phyloP scores from a whole-genome alignment of 2,888 invertebrate genomes.

The Camponotus fellah region DNA sequence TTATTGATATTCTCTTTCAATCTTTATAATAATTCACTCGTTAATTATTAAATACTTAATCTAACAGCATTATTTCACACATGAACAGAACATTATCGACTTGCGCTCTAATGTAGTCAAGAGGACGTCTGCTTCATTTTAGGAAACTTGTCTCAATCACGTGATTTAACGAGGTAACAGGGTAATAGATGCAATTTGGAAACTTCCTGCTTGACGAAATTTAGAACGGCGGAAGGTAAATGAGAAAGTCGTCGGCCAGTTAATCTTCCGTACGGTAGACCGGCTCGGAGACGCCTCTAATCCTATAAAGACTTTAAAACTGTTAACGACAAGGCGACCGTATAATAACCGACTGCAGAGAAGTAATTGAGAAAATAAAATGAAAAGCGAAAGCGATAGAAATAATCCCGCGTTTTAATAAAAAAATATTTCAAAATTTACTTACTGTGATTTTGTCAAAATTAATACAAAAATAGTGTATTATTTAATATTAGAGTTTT shows the following conservation, averaged over 20 bases:
- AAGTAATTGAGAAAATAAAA: conserved; percentile 34
- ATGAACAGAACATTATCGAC: background rate
- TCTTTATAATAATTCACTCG: background rate
- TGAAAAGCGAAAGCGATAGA: background rate
- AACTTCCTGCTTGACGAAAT: conserved; percentile 53
- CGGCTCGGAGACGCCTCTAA: conserved; percentile 54
- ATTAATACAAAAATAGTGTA: background rate
- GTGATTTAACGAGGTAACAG: conserved; percentile 34
- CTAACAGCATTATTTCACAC: background rate
- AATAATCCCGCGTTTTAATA: conserved; percentile 28
- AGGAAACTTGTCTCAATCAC: conserved; percentile 39
- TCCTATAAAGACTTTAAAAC: conserved; percentile 59
- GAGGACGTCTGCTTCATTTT: conserved; percentile 37
- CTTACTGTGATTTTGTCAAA: background rate
- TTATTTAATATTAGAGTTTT: background rate
- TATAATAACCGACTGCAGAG: conserved; percentile 43
- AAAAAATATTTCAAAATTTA: conserved; percentile 10
- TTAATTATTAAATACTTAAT: background rate
- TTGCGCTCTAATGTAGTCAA: background rate
- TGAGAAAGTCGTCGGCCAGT: conserved; percentile 55
- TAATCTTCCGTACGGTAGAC: conserved; percentile 51
- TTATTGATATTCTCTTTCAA: background rate
- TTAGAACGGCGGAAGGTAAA: conserved; percentile 50
- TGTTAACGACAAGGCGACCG: conserved; percentile 54
- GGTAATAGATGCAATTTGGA: conserved; percentile 53